Base-by-base conservation (phyloP, 2,797 vertebrate species). In the Myiotriccus ornatus region DNA sequence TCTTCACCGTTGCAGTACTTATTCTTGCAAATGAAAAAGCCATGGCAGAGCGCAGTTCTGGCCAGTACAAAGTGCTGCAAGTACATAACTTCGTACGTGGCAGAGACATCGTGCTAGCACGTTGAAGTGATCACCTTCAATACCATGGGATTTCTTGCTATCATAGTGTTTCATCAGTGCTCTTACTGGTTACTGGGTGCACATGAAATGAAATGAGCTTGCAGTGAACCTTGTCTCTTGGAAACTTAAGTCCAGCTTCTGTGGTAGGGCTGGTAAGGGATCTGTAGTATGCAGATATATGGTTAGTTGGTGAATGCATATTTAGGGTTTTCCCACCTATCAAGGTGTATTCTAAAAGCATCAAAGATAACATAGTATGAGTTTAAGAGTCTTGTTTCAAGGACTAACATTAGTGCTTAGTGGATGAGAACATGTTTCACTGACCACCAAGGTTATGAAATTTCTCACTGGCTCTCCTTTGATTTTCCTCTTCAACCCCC, bases 41-140 rank as follows among this genome's bases (percentile, higher is more conserved):
- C 18, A 0, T 1, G 39, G 14, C 64, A 15, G 64, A 12, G 0
- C 1, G 7, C 78, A 6, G 18, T 0, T 32, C 49, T 22, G 4
- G 52, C 47, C 55, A 5, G 56, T 6, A 6, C 41, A 1, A 20
- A 34, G 73, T 3, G 59, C 74, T 44, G 74, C 1, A 0, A 17
- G 39, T 2, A 0, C 19, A 0, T 24, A 7, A 12, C 22, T 73
- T 24, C 0, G 0, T 7, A 3, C 0, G 1, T 28, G 14, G 20
- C 18, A 3, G 41, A 32, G 10, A 27, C 19, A 0, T 2, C 1
- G 37, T 24, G 0, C 43, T 44, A 23, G 46, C 0, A 25, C 2
- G 0, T 34, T 19, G 34, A 20, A 69, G 27, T 2, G 0, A 6
- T 21, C 55, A 2, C 50, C 68, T n/a, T 32, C 56, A 1, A 0